Conservation (phyloP, 2,797 vertebrate species). For the Tapirus indicus region DNA sequence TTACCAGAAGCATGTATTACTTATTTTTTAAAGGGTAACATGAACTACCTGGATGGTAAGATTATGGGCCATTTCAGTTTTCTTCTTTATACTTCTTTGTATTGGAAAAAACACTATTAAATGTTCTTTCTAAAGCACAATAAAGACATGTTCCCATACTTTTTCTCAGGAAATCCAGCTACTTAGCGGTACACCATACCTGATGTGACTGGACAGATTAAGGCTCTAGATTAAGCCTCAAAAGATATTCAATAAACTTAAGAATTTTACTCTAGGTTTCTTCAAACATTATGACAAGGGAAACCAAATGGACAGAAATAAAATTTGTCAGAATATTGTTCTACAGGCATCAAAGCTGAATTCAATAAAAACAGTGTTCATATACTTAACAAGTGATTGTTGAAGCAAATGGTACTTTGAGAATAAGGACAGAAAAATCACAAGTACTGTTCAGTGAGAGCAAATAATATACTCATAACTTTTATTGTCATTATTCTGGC, state of each 20-base stretch:
- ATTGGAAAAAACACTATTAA: not conserved
- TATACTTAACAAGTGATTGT: not conserved
- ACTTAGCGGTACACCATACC: not conserved
- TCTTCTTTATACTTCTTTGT: conserved; percentile 23
- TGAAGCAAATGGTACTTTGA: not conserved
- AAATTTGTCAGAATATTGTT: not conserved
- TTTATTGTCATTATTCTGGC: not conserved
- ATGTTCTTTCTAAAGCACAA: not conserved
- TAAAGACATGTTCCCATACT: not conserved
- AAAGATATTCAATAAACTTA: not conserved
- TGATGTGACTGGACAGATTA: not conserved
- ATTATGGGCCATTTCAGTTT: not conserved
- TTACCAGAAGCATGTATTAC: conserved; percentile 1
- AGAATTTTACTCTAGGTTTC: not conserved
- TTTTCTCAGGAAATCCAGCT: not conserved
- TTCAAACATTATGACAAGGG: not conserved
- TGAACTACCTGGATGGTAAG: not conserved
- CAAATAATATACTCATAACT: not conserved
- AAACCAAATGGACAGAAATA: not conserved
- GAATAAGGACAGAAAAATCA: conserved; percentile 25
- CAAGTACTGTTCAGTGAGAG: not conserved
- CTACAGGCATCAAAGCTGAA: not conserved
- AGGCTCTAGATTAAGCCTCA: not conserved
- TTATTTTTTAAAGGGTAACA: not conserved
- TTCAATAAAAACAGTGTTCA: not conserved